Base-by-base conservation (phyloP, 1,140 invertebrate genomes). In the Achroia grisella region DNA sequence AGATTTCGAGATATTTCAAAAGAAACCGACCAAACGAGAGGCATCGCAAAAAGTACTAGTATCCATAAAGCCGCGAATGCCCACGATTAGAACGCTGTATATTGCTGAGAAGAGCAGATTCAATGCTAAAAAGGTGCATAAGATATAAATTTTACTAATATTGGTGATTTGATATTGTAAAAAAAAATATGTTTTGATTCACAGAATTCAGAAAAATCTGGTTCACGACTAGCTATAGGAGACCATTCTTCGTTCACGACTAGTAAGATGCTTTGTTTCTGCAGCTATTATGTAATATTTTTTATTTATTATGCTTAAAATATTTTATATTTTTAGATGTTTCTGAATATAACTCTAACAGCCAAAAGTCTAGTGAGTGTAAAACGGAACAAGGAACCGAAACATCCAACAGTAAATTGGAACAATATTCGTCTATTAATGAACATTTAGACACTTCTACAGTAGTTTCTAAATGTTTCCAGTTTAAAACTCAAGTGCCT, bases 41-140 rank as follows among this genome's bases (percentile, higher is more conserved):
- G 40, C 50, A 8, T 62, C 67, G 1, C 67, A 78, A 54, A 68
- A 62, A 65, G 60, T 83, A 10, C 39, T 77, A 3, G 65, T 81
- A 1, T 71, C 68, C 1, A 71, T 83, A 40, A 74, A 78, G 48
- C 73, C 70, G 17, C 66, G 65, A 40, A 37, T 57, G 10, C 75
- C 73, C 10, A 61, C 70, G 12, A 73, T 83, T 13, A 81, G 78
- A 62, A 79, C 75, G n/a, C 40, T 83, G 39, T 83, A 73, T 40
- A 59, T 76, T 12, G 69, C 76, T 37, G 77, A 83, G 44, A 79
- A 79, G 45, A 71, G 15, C 48, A 52, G 67, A 37, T 77, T 72
- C 46, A 45, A 61, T 29, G 44, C 51, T 12, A 78, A 56, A 55
- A 75, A 67, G 62, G 74, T 74, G 49, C 17, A 23, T 2, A 23